These are phyloP conservation scores for Pogonophryne albipinna DNA, from an alignment of 2,797 vertebrate species.

Conservation along the genomic window DNA sequence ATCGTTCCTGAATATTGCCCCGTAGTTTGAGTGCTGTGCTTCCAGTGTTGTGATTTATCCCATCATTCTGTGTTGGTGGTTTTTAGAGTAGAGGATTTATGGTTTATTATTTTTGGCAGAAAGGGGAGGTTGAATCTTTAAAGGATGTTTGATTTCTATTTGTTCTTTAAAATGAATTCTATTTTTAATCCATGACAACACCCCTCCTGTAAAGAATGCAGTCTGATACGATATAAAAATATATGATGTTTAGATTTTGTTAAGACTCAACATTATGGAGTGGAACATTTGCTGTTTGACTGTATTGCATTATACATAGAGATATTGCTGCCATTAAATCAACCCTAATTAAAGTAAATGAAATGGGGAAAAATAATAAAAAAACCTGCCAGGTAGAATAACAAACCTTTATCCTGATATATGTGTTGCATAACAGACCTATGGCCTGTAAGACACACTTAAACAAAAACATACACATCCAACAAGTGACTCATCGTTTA, in stretches of 20 bases:
- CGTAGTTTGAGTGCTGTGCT: slow-evolving; percentile 37
- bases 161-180: background rate
- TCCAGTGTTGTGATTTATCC: slow-evolving; percentile 28
- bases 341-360: background rate
- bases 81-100: slow-evolving; percentile 40
- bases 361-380: background rate
- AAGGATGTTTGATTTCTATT: slow-evolving; percentile 24
- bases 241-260: background rate
- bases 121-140: background rate
- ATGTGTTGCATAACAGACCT: slow-evolving; percentile 2
- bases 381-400: slow-evolving; percentile 4
- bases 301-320: background rate
- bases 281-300: background rate
- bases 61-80: slow-evolving; percentile 33
- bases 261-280: no score
- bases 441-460: background rate
- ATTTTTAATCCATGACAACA: background rate
- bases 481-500: slow-evolving; percentile 12
- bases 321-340: background rate
- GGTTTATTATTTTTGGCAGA: background rate
- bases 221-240: background rate
- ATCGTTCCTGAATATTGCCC: slow-evolving; percentile 16
- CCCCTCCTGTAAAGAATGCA: background rate
- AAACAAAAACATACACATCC: background rate
- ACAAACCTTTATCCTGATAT: background rate